A percentile compares a stretch with the other conserved stretches of the same genome.
Evolutionary conservation across 2,113 vertebrate species (phyloP).

Genomic region (Hypocryptadius cinnamomeus): DNA sequence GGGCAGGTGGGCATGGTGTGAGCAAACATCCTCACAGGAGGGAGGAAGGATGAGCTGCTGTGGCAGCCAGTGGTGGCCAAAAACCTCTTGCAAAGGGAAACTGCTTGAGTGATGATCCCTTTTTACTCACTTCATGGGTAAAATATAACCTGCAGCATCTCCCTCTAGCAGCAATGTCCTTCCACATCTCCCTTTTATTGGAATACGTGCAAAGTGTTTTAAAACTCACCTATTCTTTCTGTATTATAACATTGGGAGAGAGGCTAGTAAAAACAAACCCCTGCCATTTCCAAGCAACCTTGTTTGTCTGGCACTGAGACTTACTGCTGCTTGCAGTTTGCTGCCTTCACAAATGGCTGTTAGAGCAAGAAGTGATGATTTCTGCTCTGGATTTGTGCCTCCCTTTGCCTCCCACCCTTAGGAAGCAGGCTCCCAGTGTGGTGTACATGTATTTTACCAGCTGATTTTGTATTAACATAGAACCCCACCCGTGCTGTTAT

Average conservation of each 20-base stretch:
- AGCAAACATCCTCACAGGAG: fast-evolving
- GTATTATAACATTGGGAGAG: fast-evolving
- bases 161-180: neutral
- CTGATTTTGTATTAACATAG: neutral
- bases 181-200: neutral
- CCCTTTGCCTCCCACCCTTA: neutral
- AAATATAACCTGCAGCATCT: neutral
- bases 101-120: neutral
- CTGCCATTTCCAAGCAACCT: neutral
- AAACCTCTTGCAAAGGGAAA: neutral
- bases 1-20: neutral
- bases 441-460: neutral
- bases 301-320: neutral
- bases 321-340: neutral
- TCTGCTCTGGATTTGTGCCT: neutral
- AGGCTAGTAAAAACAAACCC: neutral
- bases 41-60: neutral
- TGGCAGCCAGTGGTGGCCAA: neutral
- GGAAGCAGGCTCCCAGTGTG: neutral
- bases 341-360: neutral
- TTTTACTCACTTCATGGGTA: neutral
- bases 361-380: neutral
- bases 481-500: neutral
- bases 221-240: neutral
- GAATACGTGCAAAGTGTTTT: fast-evolving